These are phyloP conservation scores for Meloe dianella DNA, from an alignment of 2,888 invertebrate genomes.

Conservation along the genomic window DNA sequence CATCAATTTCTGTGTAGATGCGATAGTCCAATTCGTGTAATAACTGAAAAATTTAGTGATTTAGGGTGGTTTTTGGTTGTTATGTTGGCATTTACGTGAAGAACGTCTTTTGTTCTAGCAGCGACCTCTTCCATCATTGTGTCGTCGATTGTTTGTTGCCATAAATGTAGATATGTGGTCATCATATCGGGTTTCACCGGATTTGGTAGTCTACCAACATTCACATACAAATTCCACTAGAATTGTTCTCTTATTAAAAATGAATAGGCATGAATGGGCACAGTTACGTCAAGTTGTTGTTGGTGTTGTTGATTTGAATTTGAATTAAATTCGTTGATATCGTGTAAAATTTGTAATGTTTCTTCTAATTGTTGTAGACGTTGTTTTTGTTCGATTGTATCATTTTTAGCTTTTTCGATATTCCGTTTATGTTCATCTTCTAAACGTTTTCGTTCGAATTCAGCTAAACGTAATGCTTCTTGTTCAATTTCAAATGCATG, in stretches of 20 bases:
- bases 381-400: neutral
- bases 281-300: neutral
- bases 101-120: conserved; percentile 58
- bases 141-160: conserved; percentile 58
- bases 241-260: conserved; percentile 3
- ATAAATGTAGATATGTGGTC: conserved; percentile 64
- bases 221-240: conserved; percentile 64
- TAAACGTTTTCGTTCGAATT: neutral
- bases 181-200: conserved; percentile 60
- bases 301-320: neutral
- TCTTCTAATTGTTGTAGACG: neutral
- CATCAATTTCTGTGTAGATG: conserved; percentile 44
- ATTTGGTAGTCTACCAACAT: conserved; percentile 64
- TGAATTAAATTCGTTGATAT: neutral
- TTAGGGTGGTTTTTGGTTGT: neutral
- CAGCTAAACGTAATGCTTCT: neutral
- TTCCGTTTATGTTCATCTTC: neutral
- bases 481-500: neutral
- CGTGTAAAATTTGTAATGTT: neutral
- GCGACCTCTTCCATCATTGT: conserved; percentile 57
- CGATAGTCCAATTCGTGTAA: conserved; percentile 47
- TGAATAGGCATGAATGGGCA: neutral
- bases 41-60: conserved; percentile 41
- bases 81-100: conserved; percentile 48
- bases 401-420: neutral